A percentile compares a stretch with the other conserved stretches of the same genome.
These are phyloP conservation scores for Schizaphis graminum DNA, from an alignment of 2,888 invertebrate genomes.

Conservation along the genomic window DNA sequence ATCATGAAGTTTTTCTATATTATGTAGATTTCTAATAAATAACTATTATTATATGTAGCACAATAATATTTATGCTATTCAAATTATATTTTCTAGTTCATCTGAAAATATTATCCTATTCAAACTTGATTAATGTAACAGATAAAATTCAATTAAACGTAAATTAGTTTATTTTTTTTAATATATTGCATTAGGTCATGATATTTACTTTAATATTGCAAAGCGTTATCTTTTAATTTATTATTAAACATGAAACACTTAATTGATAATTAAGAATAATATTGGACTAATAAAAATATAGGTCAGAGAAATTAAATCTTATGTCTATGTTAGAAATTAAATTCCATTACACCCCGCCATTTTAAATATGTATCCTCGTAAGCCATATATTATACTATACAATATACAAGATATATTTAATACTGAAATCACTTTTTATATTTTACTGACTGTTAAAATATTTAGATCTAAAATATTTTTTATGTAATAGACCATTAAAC, in stretches of 20 bases:
- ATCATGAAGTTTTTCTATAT: background rate
- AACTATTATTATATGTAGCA: background rate
- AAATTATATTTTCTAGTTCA: conserved; percentile 11
- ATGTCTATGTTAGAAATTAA: background rate
- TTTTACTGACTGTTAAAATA: background rate
- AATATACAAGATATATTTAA: background rate
- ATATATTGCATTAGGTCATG: conserved; percentile 20
- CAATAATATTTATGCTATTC: background rate
- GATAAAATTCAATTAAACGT: conserved; percentile 35
- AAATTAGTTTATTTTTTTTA: conserved; percentile 1
- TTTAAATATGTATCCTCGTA: background rate
- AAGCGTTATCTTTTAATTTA: conserved; percentile 14
- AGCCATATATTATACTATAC: background rate
- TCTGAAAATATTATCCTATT: background rate
- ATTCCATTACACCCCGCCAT: background rate
- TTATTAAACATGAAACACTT: background rate
- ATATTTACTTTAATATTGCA: conserved; percentile 11
- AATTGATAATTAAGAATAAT: background rate
- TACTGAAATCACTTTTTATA: background rate
- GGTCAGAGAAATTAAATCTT: conserved; percentile 17
- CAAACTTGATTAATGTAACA: background rate
- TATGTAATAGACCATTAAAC: background rate
- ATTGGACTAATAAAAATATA: background rate
- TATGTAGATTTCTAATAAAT: background rate
- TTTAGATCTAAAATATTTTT: background rate